Evolutionary conservation across 1,140 invertebrate species (phyloP).

Genomic region (Frieseomelitta varia): DNA sequence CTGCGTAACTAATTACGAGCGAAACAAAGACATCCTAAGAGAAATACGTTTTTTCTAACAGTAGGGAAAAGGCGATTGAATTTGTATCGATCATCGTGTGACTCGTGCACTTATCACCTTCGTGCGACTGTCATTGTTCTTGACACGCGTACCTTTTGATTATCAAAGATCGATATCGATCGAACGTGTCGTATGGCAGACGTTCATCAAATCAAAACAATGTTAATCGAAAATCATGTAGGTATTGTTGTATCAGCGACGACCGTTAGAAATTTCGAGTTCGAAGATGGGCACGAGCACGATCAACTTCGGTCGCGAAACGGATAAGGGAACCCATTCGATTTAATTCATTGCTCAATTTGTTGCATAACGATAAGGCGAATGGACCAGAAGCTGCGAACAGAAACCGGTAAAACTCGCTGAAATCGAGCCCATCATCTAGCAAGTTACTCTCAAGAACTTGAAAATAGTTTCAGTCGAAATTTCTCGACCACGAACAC

Average conservation of each 20-base stretch:
- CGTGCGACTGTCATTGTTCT: neutral
- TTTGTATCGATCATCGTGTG: neutral
- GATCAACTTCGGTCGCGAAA: constrained; percentile 45
- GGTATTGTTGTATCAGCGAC: no score
- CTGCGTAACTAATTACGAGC: constrained; percentile 44
- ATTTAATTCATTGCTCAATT: constrained; percentile 57
- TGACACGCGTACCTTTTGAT: neutral
- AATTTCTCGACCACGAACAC: constrained; percentile 42
- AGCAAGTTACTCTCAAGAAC: constrained; percentile 5
- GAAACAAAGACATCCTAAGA: constrained; percentile 11
- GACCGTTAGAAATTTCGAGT: no score
- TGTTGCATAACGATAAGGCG: constrained; percentile 69
- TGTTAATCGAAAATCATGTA: neutral
- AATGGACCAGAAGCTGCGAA: constrained; percentile 53
- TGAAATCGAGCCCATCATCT: constrained; percentile 57
- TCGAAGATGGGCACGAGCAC: neutral
- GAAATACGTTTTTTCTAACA: neutral
- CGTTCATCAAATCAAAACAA: neutral
- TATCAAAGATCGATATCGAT: constrained; percentile 8
- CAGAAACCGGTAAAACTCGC: constrained; percentile 63
- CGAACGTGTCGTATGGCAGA: neutral
- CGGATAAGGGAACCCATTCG: constrained; percentile 55
- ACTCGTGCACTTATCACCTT: constrained; percentile 17
- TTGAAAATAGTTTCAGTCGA: constrained; percentile 49
- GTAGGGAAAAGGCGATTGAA: constrained; percentile 4